phyloP scores from a whole-genome alignment of 2,113 vertebrate genomes.

The human region DNA sequence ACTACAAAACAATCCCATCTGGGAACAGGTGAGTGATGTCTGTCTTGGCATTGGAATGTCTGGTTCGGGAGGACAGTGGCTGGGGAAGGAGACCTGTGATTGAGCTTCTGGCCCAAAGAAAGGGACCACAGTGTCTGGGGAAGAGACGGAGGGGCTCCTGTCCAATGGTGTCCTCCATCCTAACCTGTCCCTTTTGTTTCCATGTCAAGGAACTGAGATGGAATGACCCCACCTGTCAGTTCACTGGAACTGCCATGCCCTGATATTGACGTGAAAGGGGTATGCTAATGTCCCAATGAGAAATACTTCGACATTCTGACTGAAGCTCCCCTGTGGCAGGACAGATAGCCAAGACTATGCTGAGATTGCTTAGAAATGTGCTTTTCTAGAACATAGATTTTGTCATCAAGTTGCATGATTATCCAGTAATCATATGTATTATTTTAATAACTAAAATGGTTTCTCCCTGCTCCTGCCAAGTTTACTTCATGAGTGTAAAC shows the following conservation, averaged over 20 bases:
- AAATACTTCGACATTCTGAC: rapidly evolving
- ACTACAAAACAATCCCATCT: background rate
- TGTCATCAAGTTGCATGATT: background rate
- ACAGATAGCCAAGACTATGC: background rate
- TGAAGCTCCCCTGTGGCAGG: rapidly evolving
- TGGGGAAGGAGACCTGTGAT: background rate
- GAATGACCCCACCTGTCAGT: background rate
- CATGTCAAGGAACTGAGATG: background rate
- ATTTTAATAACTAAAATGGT: background rate
- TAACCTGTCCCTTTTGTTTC: background rate
- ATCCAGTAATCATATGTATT: background rate
- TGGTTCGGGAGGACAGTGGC: too few relatives aligned
- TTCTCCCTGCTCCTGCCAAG: background rate
- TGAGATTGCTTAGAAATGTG: background rate
- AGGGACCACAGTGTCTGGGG: rapidly evolving
- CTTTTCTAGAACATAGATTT: background rate
- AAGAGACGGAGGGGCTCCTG: background rate
- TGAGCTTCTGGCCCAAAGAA: rapidly evolving
- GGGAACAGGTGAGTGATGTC: background rate
- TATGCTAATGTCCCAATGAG: rapidly evolving
- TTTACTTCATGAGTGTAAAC: background rate
- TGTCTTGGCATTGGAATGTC: too few relatives aligned
- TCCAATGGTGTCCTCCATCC: rapidly evolving
- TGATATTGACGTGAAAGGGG: background rate
- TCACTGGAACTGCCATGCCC: rapidly evolving